Base-by-base conservation (phyloP, 92 coral and sea anemone species). In the Porites rus region DNA sequence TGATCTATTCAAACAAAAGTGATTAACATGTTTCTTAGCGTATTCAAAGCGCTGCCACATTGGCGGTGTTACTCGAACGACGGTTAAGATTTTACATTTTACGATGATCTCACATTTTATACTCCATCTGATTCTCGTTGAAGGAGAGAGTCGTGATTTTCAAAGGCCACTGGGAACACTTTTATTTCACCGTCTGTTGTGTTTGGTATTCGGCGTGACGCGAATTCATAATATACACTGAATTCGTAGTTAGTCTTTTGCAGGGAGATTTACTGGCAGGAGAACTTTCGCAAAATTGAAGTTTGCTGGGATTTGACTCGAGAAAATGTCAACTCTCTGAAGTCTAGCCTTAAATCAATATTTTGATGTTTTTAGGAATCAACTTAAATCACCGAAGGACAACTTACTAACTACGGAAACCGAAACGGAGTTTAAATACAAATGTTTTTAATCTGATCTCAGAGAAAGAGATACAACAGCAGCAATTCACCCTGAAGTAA, bases 1-100 rank as follows among this genome's bases (percentile, higher is more conserved):
- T 83, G 87, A 83, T 83, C 79, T 52, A 14, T 8, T 72, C 20
- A 50, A 50, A 72, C 79, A 83, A 73, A 83, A 62, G 87, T 8
- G 56, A 83, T 83, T 83, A 83, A 72, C 87, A 83, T 61, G 72
- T 83, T 72, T 46, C 87, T 9, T 2, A 51, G 60, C 69, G 20
- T 50, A n/a, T 60, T 60, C 63, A 64, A n/a, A 61, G 38, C 71
- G 6, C 71, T 83, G 87, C 79, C 87, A 62, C 46, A 50, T 75
- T 21, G 87, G 79, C 70, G 50, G 6, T 13, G 43, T 51, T 79
- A 79, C 67, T 21, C 66, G 59, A 66, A 79, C 59, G 61, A 76
- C 2, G 67, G 31, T 1, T 21, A 59, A 18, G 19, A 6, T 1
- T 7, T 76, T 59, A 18, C 12, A 19, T 5, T 11, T 28, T 53